These are phyloP conservation scores for Eulemur mongoz DNA, from an alignment of 2,797 vertebrate genomes.

Conservation along the genomic window DNA sequence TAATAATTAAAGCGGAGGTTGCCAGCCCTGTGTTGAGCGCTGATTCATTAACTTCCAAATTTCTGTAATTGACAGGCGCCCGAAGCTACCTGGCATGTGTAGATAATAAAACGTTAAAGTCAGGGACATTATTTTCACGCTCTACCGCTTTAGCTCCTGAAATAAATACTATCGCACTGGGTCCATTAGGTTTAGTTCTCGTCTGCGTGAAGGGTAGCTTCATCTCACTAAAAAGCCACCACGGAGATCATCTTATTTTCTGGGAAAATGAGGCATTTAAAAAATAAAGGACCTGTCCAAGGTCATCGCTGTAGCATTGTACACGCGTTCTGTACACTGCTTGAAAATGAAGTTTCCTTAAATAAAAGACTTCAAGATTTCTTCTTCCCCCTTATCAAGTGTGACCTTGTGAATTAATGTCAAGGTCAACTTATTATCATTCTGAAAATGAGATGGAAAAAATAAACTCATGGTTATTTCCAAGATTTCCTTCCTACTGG, in stretches of 20 bases:
- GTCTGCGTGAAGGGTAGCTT: not conserved
- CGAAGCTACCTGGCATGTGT: not conserved
- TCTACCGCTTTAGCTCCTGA: not conserved
- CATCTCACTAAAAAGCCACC: not conserved
- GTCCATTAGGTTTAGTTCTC: not conserved
- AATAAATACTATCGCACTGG: not conserved
- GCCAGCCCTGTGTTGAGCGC: not conserved
- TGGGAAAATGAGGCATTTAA: not conserved
- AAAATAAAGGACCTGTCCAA: not conserved
- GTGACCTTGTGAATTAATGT: not conserved
- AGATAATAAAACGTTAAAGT: not conserved
- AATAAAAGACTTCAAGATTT: not conserved
- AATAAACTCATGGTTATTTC: not conserved
- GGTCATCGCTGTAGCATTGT: not conserved
- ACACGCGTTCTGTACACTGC: accelerated
- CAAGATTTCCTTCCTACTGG: not conserved
- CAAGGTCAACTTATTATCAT: not conserved
- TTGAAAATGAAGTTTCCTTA: not conserved
- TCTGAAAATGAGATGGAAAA: not conserved
- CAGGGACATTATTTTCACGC: not conserved
- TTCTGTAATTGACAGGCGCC: not conserved
- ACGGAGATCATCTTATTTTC: not conserved
- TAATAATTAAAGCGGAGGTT: not conserved
- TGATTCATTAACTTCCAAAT: not conserved
- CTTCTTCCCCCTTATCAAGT: too few species aligned